Evolutionary conservation across 2,797 vertebrate species (phyloP), one percentile per base, ranked within the genome.

Genomic region (Sparidentex hasta): DNA sequence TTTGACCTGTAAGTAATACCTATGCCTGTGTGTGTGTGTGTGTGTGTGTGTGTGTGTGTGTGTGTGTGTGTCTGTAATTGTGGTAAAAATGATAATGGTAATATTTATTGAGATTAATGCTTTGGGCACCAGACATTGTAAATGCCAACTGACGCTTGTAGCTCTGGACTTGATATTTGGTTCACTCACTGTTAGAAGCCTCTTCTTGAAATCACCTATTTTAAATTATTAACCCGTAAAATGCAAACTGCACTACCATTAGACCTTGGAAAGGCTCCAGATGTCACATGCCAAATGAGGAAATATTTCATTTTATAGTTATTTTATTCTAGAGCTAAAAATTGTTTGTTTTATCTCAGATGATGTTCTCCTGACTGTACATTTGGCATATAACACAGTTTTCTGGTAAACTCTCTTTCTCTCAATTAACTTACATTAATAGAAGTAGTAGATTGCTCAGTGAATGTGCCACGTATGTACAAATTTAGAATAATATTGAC

Each of bases 1-100:
- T 99, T 99, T 96, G 98, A 99, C 93, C 94, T 99, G 98, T 99
- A 93, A 98, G 98, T 98, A 92, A 57, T 2, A 50, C 41, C 55
- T 21, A 0, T 6, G 27, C 12, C 1, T 13, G 46, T 48, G 33
- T 64, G 51, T 38, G 52, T 62, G 21, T 23, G 8, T 33, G 29
- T 7, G 29, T 7, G 29, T 7, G 29, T 7, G 29, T 7, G 29
- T 33, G 29, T 33, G 29, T 33, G 29, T 33, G 29, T 33, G 51
- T 38, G 52, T 62, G 17, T 23, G 8, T 33, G 2, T 33, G 29
- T 46, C 2, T 2, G 33, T 29, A 5, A n/a, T 3, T 44, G n/a
- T 27, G 29, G 4, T 51, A 3, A 38, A 38, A 38, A 38, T 38
- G 38, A 38, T 38, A 38, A 38, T 38, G 38, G 11, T 43, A 20